Evolutionary conservation across 2,888 invertebrate species (phyloP).

Genomic region (Monopis laevigella): DNA sequence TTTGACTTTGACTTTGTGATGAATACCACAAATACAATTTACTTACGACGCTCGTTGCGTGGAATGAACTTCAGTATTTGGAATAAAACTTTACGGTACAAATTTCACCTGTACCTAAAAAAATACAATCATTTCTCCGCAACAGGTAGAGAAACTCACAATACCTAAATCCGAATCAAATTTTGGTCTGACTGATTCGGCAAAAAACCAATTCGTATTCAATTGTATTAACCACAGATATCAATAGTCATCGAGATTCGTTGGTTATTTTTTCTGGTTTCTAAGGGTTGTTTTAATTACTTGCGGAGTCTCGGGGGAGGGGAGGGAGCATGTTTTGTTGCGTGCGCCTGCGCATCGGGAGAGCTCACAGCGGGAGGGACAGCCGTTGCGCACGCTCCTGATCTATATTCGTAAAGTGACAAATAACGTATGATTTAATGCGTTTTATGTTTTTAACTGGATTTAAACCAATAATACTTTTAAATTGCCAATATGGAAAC

Average conservation of each 20-base stretch:
- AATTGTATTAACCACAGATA: slow-evolving; percentile 52
- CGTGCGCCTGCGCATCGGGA: slow-evolving; percentile 8
- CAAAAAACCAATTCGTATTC: slow-evolving; percentile 50
- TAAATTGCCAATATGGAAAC: too few relatives aligned
- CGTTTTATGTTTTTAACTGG: too few relatives aligned
- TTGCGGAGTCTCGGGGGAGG: slow-evolving; percentile 4
- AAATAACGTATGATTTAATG: slow-evolving; percentile 6
- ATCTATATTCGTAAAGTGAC: background rate
- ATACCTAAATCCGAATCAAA: slow-evolving; percentile 46
- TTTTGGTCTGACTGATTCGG: slow-evolving; percentile 44
- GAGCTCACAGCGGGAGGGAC: slow-evolving; percentile 5
- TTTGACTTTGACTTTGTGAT: too few relatives aligned
- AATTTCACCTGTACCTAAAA: too few relatives aligned
- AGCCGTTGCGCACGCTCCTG: background rate
- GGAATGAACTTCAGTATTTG: too few relatives aligned
- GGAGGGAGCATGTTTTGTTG: slow-evolving; percentile 2
- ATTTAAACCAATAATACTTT: too few relatives aligned
- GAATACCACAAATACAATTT: too few relatives aligned
- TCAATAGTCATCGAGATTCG: slow-evolving; percentile 50
- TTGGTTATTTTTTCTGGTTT: slow-evolving; percentile 27
- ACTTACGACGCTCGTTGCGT: too few relatives aligned
- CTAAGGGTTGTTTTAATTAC: slow-evolving; percentile 47
- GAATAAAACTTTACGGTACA: too few relatives aligned
- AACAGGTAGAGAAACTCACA: slow-evolving; percentile 24
- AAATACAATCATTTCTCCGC: slow-evolving; percentile 6